Base-by-base conservation (phyloP, 2,888 invertebrate species). In the Lydus trimaculatus region DNA sequence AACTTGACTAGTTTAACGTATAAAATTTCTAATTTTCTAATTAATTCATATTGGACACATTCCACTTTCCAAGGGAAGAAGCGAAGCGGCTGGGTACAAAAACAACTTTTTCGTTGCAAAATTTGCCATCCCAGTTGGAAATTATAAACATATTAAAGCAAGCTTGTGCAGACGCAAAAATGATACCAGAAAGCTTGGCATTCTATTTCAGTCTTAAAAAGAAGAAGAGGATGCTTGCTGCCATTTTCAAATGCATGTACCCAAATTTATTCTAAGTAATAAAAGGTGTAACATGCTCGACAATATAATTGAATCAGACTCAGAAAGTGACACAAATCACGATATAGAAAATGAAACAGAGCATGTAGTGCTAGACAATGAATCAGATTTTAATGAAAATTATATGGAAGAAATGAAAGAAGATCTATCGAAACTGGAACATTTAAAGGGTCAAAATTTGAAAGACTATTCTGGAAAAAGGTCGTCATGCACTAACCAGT, bases 11-110 rank as follows among this genome's bases (percentile, higher is more conserved):
- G n/a, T n/a, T n/a, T n/a, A n/a, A n/a, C n/a, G n/a, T n/a, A n/a
- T n/a, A n/a, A n/a, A n/a, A n/a, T n/a, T n/a, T n/a, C n/a, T n/a
- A n/a, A n/a, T n/a, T n/a, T n/a, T n/a, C n/a, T n/a, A n/a, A n/a
- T n/a, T n/a, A n/a, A n/a, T n/a, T n/a, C n/a, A n/a, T n/a, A n/a
- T n/a, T n/a, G n/a, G 25, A 13, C 28, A 25, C 13, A 31, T 61
- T 61, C 31, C 15, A n/a, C 9, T 61, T 61, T 31, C 61, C 61
- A 13, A 25, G n/a, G n/a, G n/a, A n/a, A n/a, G n/a, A n/a, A n/a
- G n/a, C n/a, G n/a, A n/a, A n/a, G n/a, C n/a, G n/a, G n/a, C n/a
- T n/a, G n/a, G n/a, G n/a, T n/a, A n/a, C n/a, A n/a, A n/a, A n/a
- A n/a, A n/a, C n/a, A n/a, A n/a, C n/a, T n/a, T n/a, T n/a, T n/a